Conservation (phyloP, 2,113 vertebrate species). For the Nothoprocta pentlandii region DNA sequence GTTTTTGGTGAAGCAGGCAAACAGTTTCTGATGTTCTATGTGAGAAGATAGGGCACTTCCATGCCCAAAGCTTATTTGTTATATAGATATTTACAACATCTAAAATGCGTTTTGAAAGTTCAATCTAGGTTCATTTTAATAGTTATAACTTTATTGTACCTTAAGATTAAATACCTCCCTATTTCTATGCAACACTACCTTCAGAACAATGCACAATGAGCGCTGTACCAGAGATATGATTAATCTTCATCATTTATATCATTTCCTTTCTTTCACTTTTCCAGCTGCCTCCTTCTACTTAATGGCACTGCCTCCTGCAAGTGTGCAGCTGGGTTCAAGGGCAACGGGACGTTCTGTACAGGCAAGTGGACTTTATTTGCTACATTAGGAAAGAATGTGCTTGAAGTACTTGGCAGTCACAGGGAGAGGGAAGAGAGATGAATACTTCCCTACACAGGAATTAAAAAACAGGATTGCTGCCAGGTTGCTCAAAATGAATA, state of each 20-base stretch:
- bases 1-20: not conserved
- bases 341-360: slow-evolving; percentile 89
- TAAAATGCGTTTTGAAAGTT: not conserved
- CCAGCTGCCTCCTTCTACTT: slow-evolving; percentile 79
- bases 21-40: not conserved
- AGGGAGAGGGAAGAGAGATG: not conserved
- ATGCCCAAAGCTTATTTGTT: not conserved
- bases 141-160: not conserved
- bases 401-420: not conserved
- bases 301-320: slow-evolving; percentile 78
- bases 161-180: not conserved
- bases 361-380: slow-evolving; percentile 74
- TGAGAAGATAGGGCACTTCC: not conserved
- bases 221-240: not conserved
- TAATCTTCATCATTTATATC: not conserved
- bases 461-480: not conserved
- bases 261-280: not conserved
- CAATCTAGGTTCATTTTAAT: not conserved
- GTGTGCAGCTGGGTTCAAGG: slow-evolving; percentile 89
- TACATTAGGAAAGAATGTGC: not conserved
- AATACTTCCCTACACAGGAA: not conserved
- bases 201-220: not conserved
- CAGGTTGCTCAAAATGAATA: not conserved
- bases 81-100: not conserved
- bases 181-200: not conserved